A percentile compares a stretch with the other conserved stretches of the same genome.
These are phyloP conservation scores for Aulostomus chinensis DNA, from an alignment of 2,797 vertebrate genomes.

Conservation along the genomic window DNA sequence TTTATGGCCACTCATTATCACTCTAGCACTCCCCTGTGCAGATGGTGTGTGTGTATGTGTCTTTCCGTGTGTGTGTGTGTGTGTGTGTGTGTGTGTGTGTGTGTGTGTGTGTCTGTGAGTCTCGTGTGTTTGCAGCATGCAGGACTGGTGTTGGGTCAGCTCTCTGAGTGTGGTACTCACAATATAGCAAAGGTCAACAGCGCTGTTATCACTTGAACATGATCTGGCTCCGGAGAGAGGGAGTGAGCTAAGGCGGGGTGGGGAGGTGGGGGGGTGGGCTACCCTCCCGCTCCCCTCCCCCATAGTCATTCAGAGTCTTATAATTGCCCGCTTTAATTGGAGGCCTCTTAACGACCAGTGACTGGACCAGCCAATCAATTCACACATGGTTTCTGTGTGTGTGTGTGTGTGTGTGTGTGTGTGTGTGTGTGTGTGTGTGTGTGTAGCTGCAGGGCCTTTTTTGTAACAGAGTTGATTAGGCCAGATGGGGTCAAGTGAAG, in stretches of 20 bases:
- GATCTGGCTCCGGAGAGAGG: slow-evolving; percentile 48
- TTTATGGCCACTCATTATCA: neutral
- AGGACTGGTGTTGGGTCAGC: slow-evolving; percentile 55
- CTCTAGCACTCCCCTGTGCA: neutral
- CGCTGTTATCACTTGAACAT: slow-evolving; percentile 73
- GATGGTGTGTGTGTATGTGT: slow-evolving; percentile 6
- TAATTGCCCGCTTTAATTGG: slow-evolving; percentile 80
- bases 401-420: slow-evolving; percentile 26
- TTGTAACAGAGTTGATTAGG: slow-evolving; percentile 64
- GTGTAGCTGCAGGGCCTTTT: slow-evolving; percentile 52
- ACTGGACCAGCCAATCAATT: slow-evolving; percentile 74
- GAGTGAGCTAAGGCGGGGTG: slow-evolving; percentile 44
- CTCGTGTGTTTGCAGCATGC: slow-evolving; percentile 9
- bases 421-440: slow-evolving; percentile 23
- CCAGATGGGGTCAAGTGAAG: slow-evolving; percentile 72
- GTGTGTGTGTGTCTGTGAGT: slow-evolving; percentile 6
- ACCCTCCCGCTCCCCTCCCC: slow-evolving; percentile 49
- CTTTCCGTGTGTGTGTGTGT: slow-evolving; percentile 10
- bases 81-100: slow-evolving; percentile 25
- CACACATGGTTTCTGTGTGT: slow-evolving; percentile 50
- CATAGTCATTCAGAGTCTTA: slow-evolving; percentile 62
- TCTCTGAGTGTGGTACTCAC: slow-evolving; percentile 57
- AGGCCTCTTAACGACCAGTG: slow-evolving; percentile 73
- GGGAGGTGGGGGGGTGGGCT: neutral
- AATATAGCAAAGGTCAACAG: slow-evolving; percentile 71